Conservation (phyloP, 2,888 invertebrate species). For the Beris chalybata region DNA sequence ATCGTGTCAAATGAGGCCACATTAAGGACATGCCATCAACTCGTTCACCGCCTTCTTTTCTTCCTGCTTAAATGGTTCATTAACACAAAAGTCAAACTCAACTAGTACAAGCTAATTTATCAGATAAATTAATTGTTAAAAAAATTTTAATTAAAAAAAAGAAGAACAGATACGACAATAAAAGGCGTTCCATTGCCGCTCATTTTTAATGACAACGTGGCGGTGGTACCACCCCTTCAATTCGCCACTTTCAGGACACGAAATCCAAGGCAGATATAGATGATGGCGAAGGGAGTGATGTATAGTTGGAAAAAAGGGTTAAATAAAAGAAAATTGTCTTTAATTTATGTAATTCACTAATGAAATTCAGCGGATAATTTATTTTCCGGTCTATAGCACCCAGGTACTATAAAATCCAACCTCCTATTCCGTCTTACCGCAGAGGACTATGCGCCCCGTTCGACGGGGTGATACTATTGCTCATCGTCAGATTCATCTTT, state of each 20-base stretch:
- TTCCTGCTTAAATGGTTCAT: slow-evolving; percentile 35
- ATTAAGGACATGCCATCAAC: slow-evolving; percentile 1
- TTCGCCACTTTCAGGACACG: background rate
- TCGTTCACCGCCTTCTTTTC: background rate
- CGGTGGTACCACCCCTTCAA: background rate
- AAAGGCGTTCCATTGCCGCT: slow-evolving; percentile 27
- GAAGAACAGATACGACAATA: slow-evolving; percentile 28
- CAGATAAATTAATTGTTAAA: slow-evolving; percentile 40
- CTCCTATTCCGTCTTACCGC: background rate
- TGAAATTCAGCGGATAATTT: slow-evolving; percentile 40
- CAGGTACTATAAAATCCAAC: slow-evolving; percentile 11
- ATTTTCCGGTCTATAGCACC: slow-evolving; percentile 8
- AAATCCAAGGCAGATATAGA: background rate
- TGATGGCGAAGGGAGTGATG: background rate
- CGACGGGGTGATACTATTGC: slow-evolving; percentile 8
- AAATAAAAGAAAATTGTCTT: slow-evolving; percentile 38
- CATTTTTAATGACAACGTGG: slow-evolving; percentile 11
- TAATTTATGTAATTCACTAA: slow-evolving; percentile 42
- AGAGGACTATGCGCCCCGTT: too few relatives aligned
- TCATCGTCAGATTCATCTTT: slow-evolving; percentile 23
- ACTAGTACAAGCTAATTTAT: slow-evolving; percentile 38
- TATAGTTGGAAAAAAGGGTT: background rate
- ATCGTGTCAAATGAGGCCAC: slow-evolving; percentile 2
- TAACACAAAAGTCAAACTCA: slow-evolving; percentile 36
- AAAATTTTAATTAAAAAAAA: slow-evolving; percentile 38